Evolutionary conservation across 2,888 invertebrate species (phyloP), one percentile per base, ranked within the genome.

Genomic region (Amphimallon solstitiale): DNA sequence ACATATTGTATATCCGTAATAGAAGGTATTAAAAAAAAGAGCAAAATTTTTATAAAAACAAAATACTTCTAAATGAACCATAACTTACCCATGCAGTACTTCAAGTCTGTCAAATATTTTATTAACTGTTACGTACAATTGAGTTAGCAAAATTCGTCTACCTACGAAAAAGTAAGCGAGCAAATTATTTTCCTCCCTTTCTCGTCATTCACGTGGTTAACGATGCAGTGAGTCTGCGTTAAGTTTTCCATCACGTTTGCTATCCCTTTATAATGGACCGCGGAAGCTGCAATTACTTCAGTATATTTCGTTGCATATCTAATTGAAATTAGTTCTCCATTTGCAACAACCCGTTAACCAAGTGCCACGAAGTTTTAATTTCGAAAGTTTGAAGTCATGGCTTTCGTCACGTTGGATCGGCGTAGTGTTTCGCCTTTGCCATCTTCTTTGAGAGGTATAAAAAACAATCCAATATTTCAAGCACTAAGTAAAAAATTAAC

Each of bases 391-490:
- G 45, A 17, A 45, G 17, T 79, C 19, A 75, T 78, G 67, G 72
- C 74, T 23, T 63, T 78, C 29, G 72, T 66, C 56, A 66, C 72
- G 10, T 67, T 71, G 2, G 75, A 76, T 12, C 76, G 73, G 34
- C 71, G 82, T 60, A 84, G 82, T 72, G 70, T 80, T 9, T 85
- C 85, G 19, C 79, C 80, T 2, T 70, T 78, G 66, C 85, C 87
- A 68, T 83, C 86, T 21, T 87, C 88, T 66, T 84, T 87, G 2
- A 81, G 84, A 67, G 86, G 86, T 72, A 76, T 81, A 17, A 86
- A 88, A 7, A 89, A 90, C 56, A 84, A 89, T 67, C 84, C 89
- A 49, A 84, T 91, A 73, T 87, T 91, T 75, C 86, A 89, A 70
- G 88, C 89, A 23, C 85, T 91, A 69, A 88, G 88, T 78, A 84